Evolutionary conservation across 2,888 invertebrate genomes (phyloP).

Genomic region (Dorcus parallelipipedus): DNA sequence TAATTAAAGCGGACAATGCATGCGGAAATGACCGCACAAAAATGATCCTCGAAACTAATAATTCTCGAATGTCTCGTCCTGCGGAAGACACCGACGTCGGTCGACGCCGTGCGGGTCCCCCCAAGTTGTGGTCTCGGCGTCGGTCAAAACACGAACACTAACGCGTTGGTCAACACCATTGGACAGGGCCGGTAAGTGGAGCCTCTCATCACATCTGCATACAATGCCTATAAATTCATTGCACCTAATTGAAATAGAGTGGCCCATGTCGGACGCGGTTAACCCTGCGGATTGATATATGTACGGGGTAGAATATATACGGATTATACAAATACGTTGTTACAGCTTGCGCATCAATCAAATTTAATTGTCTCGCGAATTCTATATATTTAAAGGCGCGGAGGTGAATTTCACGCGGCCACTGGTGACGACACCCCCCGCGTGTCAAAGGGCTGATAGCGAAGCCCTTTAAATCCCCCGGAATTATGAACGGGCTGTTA

Average conservation of each 20-base stretch:
- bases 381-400: neutral
- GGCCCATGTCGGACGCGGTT: slow-evolving; percentile 14
- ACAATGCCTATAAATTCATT: slow-evolving; percentile 21
- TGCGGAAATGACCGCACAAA: too few species aligned
- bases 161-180: neutral
- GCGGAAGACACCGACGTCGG: too few species aligned
- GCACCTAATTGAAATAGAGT: slow-evolving; percentile 23
- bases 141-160: neutral
- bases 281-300: slow-evolving; percentile 12
- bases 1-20: too few species aligned
- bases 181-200: slow-evolving; percentile 6
- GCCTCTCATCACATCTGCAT: slow-evolving; percentile 18
- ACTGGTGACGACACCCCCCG: neutral
- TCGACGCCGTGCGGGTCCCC: too few species aligned
- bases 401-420: neutral
- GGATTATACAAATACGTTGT: neutral
- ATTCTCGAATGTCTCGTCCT: too few species aligned
- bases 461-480: slow-evolving; percentile 5
- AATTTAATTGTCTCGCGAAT: neutral
- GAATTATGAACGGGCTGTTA: slow-evolving; percentile 3
- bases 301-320: neutral
- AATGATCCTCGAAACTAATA: too few species aligned
- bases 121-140: too few species aligned
- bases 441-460: slow-evolving; percentile 8
- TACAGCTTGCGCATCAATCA: neutral